Conservation (phyloP, 35 echinoderm and acorn worm species). For the Anneissia japonica region DNA sequence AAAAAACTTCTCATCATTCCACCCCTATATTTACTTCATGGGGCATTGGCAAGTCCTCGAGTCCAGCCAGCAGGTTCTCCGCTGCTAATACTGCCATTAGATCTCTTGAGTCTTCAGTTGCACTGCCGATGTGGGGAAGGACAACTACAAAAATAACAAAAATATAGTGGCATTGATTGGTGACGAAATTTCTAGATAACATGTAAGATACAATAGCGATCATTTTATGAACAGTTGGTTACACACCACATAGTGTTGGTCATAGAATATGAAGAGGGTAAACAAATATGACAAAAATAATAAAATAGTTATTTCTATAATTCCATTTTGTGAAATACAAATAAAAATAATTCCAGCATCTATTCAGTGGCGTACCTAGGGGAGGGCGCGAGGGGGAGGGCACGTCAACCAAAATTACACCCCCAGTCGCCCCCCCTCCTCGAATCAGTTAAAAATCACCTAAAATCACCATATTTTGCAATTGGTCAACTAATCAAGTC, state of each 20-base stretch:
- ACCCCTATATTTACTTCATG: constrained; percentile 57
- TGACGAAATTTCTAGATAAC: not conserved
- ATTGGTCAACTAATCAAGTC: too few species aligned
- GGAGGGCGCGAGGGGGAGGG: too few species aligned
- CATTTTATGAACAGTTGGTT: not conserved
- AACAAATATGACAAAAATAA: not conserved
- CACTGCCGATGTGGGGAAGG: constrained; percentile 79
- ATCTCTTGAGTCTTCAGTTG: constrained; percentile 63
- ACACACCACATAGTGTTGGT: not conserved
- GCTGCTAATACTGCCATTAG: constrained; percentile 72
- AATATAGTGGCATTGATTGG: not conserved
- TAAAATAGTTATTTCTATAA: not conserved
- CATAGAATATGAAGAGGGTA: not conserved
- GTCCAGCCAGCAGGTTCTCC: constrained; percentile 54
- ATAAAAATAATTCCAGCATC: too few species aligned
- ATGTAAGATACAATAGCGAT: too few species aligned
- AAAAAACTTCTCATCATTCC: too few species aligned
- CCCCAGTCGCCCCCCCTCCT: too few species aligned
- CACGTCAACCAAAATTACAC: too few species aligned
- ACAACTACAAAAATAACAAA: constrained; percentile 53
- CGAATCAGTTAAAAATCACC: too few species aligned
- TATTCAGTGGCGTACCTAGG: too few species aligned
- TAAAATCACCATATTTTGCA: too few species aligned
- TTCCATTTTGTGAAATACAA: too few species aligned
- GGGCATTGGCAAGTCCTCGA: constrained; percentile 45